phyloP scores from a whole-genome alignment of 2,113 vertebrate species.

The Motacilla tschutschensis region DNA sequence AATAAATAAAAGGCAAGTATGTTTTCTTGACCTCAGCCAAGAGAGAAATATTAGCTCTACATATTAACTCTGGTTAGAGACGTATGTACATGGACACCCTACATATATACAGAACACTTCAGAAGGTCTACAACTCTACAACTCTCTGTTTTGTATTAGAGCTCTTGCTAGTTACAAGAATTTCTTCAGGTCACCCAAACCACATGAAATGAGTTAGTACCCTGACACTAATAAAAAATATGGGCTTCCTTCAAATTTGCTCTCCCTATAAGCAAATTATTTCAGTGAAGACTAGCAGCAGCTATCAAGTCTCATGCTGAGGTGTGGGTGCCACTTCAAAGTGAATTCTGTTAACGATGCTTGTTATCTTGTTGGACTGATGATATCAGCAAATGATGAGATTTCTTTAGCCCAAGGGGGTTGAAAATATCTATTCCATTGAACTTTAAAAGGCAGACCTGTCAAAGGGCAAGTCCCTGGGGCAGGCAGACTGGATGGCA shows the following conservation, averaged over 20 bases:
- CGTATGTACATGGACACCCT: not conserved
- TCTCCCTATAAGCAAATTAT: not conserved
- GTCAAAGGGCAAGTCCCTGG: constrained; percentile 40
- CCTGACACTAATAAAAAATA: not conserved
- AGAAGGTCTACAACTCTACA: not conserved
- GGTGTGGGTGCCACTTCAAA: not conserved
- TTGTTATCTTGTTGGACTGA: constrained; percentile 33
- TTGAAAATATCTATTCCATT: constrained; percentile 46
- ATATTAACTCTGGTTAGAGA: constrained; percentile 1
- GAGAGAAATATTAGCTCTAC: constrained; percentile 4
- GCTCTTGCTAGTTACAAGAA: not conserved
- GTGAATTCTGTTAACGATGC: not conserved
- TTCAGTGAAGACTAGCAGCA: not conserved
- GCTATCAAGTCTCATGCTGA: not conserved
- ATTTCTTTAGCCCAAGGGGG: constrained; percentile 24
- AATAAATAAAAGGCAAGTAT: constrained; percentile 42
- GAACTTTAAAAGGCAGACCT: constrained; percentile 46
- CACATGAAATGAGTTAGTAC: not conserved
- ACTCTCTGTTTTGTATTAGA: not conserved
- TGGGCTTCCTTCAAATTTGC: not conserved
- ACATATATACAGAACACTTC: not conserved
- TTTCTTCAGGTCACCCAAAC: not conserved
- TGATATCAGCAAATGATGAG: constrained; percentile 44
- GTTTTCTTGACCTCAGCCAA: constrained; percentile 16
- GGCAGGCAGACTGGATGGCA: constrained; percentile 27